These are phyloP conservation scores for Heliconius nattereri DNA, from an alignment of 1,140 invertebrate species.

Conservation along the genomic window DNA sequence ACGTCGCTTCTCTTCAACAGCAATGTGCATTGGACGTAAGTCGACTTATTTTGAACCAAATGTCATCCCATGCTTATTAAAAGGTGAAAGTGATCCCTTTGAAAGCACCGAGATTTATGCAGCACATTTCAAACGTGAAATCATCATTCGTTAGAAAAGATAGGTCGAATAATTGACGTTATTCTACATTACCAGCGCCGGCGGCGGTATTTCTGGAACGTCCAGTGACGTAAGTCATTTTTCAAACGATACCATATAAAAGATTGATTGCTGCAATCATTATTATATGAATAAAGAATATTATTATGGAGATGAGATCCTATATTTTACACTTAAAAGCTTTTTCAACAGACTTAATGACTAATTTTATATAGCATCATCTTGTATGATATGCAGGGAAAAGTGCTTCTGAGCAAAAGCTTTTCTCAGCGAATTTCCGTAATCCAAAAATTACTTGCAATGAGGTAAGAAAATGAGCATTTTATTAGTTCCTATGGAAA, in stretches of 20 bases:
- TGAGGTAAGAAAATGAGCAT: neutral
- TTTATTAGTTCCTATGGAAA: neutral
- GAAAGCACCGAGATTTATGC: conserved; percentile 63
- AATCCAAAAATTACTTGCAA: neutral
- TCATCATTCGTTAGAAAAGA: conserved; percentile 61
- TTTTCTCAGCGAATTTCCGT: neutral
- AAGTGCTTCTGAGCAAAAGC: neutral
- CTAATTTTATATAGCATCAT: neutral
- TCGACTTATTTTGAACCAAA: conserved; percentile 54
- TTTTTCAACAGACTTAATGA: conserved; percentile 18
- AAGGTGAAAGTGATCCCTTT: conserved; percentile 73
- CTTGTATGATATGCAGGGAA: neutral
- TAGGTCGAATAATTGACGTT: conserved; percentile 58
- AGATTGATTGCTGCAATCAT: conserved; percentile 53
- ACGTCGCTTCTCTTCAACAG: neutral
- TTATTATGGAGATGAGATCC: conserved; percentile 27
- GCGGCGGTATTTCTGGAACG: conserved; percentile 52
- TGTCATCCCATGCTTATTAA: conserved; percentile 55
- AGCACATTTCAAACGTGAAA: conserved; percentile 57
- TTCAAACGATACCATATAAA: conserved; percentile 52
- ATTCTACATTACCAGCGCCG: conserved; percentile 33
- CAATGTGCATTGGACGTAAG: conserved; percentile 41
- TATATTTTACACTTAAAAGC: conserved; percentile 35
- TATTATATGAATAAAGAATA: conserved; percentile 43
- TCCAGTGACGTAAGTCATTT: conserved; percentile 57